These are phyloP conservation scores for Lepidocyrtinus sp. DNA, from an alignment of 2,888 invertebrate species.

Conservation along the genomic window DNA sequence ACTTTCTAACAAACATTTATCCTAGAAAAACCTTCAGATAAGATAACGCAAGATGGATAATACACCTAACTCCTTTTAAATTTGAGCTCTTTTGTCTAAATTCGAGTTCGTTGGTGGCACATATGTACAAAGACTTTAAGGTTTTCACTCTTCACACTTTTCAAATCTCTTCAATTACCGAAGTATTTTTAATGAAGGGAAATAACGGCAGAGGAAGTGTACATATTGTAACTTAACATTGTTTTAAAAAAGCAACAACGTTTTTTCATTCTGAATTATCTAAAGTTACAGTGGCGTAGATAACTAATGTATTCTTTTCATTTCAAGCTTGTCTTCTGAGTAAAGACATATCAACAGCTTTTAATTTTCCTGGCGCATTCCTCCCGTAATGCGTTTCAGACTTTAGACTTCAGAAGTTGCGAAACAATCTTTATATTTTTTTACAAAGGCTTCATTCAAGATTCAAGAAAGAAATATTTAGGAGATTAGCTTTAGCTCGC, in stretches of 20 bases:
- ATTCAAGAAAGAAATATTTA: slow-evolving; percentile 9
- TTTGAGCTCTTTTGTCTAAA: not conserved
- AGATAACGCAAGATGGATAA: too few relatives aligned
- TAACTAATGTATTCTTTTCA: not conserved
- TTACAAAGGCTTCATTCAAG: not conserved
- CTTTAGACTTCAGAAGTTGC: not conserved
- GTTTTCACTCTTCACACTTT: slow-evolving; percentile 9
- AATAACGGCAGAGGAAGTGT: not conserved
- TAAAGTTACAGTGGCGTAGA: not conserved
- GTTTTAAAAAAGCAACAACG: not conserved
- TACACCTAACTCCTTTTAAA: too few relatives aligned
- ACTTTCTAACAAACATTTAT: too few relatives aligned
- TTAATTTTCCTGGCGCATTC: slow-evolving; percentile 30
- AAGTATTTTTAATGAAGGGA: slow-evolving; percentile 11
- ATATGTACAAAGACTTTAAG: not conserved
- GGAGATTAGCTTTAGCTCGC: slow-evolving; percentile 36
- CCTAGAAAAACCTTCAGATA: too few relatives aligned
- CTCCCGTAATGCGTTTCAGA: slow-evolving; percentile 31
- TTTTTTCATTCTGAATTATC: not conserved
- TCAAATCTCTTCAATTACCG: slow-evolving; percentile 4
- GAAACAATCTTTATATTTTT: not conserved
- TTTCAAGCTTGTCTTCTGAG: not conserved
- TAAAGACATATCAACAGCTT: not conserved
- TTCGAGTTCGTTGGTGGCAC: not conserved
- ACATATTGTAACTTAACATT: too few relatives aligned